phyloP scores from a whole-genome alignment of 2,797 vertebrate genomes.

The Crocodylus rhombifer region DNA sequence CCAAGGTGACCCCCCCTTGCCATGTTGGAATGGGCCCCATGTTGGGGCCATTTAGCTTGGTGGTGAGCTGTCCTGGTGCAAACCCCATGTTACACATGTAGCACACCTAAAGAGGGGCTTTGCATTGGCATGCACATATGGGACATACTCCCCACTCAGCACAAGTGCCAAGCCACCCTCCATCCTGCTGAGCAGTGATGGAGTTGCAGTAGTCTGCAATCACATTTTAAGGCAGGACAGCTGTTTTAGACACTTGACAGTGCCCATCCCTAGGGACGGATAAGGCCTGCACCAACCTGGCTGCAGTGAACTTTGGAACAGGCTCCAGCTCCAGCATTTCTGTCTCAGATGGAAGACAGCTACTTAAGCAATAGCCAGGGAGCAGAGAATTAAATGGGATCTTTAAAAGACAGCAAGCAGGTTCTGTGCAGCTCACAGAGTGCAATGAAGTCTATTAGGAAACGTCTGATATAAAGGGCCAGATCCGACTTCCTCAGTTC shows the following conservation, averaged over 20 bases:
- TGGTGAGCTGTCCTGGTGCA: no score
- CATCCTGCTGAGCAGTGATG: neutral
- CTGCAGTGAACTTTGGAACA: neutral
- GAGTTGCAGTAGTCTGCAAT: neutral
- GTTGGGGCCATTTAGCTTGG: no score
- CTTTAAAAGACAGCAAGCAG: neutral
- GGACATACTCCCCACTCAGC: neutral
- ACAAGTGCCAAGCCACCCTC: neutral
- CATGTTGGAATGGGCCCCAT: no score
- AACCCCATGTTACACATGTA: no score
- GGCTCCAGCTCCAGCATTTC: neutral
- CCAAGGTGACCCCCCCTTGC: no score
- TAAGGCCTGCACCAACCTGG: neutral
- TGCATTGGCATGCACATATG: neutral
- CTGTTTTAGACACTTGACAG: neutral
- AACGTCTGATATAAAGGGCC: fast-evolving
- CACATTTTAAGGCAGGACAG: neutral
- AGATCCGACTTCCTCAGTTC: neutral
- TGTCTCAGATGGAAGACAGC: neutral
- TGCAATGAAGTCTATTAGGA: neutral
- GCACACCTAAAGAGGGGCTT: neutral
- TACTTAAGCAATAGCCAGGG: neutral
- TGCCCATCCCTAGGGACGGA: no score
- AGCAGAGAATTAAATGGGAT: neutral
- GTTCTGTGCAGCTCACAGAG: neutral